Conservation (phyloP, 1,140 invertebrate genomes). For the Heliconius eleuchia region DNA sequence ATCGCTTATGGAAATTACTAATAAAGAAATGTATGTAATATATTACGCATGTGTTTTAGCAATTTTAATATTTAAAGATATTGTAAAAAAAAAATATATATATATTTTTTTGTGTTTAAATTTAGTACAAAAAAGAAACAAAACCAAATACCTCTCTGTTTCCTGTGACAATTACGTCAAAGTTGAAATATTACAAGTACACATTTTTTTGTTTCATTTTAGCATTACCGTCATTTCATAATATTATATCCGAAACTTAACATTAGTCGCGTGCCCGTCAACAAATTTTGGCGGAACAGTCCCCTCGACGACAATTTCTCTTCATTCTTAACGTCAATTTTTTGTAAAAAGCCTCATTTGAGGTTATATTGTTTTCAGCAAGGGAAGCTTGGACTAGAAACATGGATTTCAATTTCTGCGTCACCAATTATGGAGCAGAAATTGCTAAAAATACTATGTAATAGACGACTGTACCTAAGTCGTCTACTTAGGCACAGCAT, state of each 20-base stretch:
- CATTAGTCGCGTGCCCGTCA: background rate
- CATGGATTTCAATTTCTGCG: no score
- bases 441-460: no score
- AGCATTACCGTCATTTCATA: background rate
- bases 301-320: background rate
- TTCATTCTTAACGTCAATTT: background rate
- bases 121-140: no score
- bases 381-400: no score
- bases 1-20: background rate
- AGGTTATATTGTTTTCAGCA: no score
- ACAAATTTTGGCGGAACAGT: constrained; percentile 18
- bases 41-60: no score
- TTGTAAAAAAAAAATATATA: no score
- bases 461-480: no score
- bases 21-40: no score
- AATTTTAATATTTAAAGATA: no score
- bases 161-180: background rate
- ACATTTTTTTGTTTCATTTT: background rate
- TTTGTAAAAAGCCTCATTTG: constrained; percentile 3
- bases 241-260: background rate
- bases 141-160: background rate
- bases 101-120: no score
- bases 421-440: background rate
- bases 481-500: background rate
- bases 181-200: background rate